phyloP scores from a whole-genome alignment of 2,888 invertebrate species.

The Steromphala cineraria region DNA sequence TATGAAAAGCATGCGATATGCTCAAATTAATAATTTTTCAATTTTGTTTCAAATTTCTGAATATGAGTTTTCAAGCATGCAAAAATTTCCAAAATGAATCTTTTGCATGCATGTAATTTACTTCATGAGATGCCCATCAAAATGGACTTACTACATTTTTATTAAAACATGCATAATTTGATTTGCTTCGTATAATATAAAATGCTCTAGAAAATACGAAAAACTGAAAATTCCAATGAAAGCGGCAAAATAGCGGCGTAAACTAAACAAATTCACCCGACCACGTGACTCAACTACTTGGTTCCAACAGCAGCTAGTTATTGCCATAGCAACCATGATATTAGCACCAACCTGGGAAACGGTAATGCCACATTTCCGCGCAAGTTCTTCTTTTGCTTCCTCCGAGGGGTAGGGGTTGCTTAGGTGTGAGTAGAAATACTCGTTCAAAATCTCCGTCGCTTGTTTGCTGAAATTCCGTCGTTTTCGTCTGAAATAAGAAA shows the following conservation, averaged over 20 bases:
- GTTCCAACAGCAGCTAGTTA: not conserved
- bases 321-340: not conserved
- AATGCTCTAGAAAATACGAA: slow-evolving; percentile 9
- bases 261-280: slow-evolving; percentile 3
- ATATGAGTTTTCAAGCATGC: no score
- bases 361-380: slow-evolving; percentile 98
- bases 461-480: slow-evolving; percentile 99
- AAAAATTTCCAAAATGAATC: no score
- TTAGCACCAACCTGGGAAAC: slow-evolving; percentile 86
- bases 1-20: no score
- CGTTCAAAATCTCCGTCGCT: slow-evolving; percentile 98
- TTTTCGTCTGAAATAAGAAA: slow-evolving; percentile 80
- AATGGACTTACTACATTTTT: no score
- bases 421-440: slow-evolving; percentile 99
- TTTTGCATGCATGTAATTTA: no score
- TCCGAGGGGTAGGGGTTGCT: slow-evolving; percentile 99
- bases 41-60: no score
- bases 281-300: slow-evolving; percentile 20
- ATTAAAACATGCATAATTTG: no score
- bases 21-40: no score
- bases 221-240: slow-evolving; percentile 2
- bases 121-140: no score
- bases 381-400: slow-evolving; percentile 99
- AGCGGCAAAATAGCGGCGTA: slow-evolving; percentile 1
- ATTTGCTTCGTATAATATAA: no score